Conservation (phyloP, 2,888 invertebrate species). For the Buathra laborator region DNA sequence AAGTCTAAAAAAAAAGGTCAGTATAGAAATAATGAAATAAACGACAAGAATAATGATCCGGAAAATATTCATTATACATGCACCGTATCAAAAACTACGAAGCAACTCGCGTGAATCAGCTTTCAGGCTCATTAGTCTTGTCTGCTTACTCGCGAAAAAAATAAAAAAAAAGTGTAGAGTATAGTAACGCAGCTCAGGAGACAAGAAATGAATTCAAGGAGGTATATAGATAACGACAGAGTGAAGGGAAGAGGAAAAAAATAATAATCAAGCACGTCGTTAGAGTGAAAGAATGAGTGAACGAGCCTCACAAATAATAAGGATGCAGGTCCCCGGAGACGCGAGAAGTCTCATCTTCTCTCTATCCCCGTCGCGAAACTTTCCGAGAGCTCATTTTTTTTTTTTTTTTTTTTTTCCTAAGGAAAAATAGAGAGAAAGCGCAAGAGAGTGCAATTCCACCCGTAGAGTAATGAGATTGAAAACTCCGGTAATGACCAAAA, state of each 20-base stretch:
- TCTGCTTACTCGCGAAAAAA: neutral
- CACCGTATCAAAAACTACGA: neutral
- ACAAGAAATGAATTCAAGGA: neutral
- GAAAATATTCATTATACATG: constrained; percentile 2
- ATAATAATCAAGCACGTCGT: constrained; percentile 48
- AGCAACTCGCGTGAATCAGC: constrained; percentile 12
- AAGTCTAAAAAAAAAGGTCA: neutral
- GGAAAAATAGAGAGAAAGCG: constrained; percentile 19
- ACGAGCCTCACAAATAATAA: constrained; percentile 43
- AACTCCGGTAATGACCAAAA: constrained; percentile 37
- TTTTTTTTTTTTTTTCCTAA: neutral
- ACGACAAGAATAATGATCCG: neutral
- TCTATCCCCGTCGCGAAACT: constrained; percentile 31
- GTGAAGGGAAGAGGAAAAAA: constrained; percentile 26
- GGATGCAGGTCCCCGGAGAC: constrained; percentile 10
- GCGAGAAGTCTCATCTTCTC: constrained; percentile 30
- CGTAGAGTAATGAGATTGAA: constrained; percentile 31
- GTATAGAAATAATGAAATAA: neutral
- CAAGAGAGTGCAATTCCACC: constrained; percentile 22
- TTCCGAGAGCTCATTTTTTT: constrained; percentile 16
- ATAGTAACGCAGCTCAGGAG: constrained; percentile 17
- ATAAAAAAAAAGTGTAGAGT: neutral
- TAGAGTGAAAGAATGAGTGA: constrained; percentile 47
- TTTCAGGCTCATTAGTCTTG: constrained; percentile 17
- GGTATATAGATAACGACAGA: neutral